Base-by-base conservation (phyloP, 2,888 invertebrate species). In the Phania funesta region DNA sequence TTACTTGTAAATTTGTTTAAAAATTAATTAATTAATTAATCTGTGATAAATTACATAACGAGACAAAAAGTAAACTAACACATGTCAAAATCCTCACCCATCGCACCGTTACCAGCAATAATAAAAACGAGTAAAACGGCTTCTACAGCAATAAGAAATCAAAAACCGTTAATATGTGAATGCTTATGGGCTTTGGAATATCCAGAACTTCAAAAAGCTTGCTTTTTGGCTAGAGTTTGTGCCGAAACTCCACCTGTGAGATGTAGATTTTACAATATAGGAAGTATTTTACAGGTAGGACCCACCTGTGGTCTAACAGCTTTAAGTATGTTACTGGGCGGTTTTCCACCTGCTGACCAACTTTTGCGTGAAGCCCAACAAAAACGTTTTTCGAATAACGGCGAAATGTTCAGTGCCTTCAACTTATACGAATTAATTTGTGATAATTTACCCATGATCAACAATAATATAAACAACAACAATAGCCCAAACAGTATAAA, bases 281-380 rank as follows among this genome's bases (percentile, higher is more conserved):
- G 79, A 24, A 87, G 89, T 9, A 85, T 90, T 16, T 74, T 90
- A 0, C 91, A 91, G 85, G 84, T 87, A n/a, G 91, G 95, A 0
- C 95, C 95, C 3, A 97, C 97, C 86, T 98, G 98, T 92, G 98
- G 98, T 8, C 90, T 97, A 75, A 96, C 96, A n/a, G 97, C 97
- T 2, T 90, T 97, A 32, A 95, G 95, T 44, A 97, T 97, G 95
- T 92, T 95, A 58, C 91, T 94, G 0, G 92, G 93, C 81, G 93
- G 93, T 58, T 91, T 91, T 73, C 92, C 93, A 5, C 90, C 93
- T n/a, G 91, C 92, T 8, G 92, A 91, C 26, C 91, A 94, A 75
- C 92, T 94, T 16, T 91, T 96, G 1, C 91, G 92, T 78, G 92
- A 93, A 84, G 95, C 96, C 0, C 93, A 93, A 88, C 88, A 91